Base-by-base conservation (phyloP, 2,888 invertebrate genomes). In the Andrena fulva region DNA sequence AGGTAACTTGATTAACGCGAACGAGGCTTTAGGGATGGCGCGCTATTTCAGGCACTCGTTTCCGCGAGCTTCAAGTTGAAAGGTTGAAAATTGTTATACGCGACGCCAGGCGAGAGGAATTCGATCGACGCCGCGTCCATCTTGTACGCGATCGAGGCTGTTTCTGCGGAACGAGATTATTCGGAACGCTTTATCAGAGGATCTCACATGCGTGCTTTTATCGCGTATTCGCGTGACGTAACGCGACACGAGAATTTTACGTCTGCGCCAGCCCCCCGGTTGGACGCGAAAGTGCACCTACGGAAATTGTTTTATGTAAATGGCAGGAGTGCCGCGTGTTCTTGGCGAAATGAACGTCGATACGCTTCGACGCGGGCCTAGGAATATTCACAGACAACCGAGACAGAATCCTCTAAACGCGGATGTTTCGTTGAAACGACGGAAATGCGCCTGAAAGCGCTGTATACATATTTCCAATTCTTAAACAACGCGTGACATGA, bases 291-390 rank as follows among this genome's bases (percentile, higher is more conserved):
- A 76, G 72, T 76, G 76, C 76, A 76, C 54, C 72, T 76, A 29
- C 76, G 76, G 76, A 76, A 76, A 76, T 76, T 76, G 76, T 76
- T 76, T 76, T 76, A 76, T 76, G 76, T 54, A 76, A 76, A 76
- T 76, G 24, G 71, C 35, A n/a, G 29, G 42, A 35, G 24, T 24
- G 42, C 54, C 63, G 72, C 54, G 63, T 56, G 63, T 42, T 63
- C 35, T 54, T 42, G 63, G 24, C 63, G 71, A 62, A 72, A 76
- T 42, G 63, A 63, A 63, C 72, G 71, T 52, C 72, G 76, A 76
- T 76, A 63, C 72, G 31, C 42, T 76, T 72, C 76, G 76, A 63
- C 72, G 48, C n/a, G 62, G 62, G 33, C 31, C 42, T 12, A n/a
- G 24, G 59, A 66, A 77, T 60, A 74, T 59, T 74, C 74, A 64